phyloP scores from a whole-genome alignment of 2,888 invertebrate genomes.

The Tetheella fluctuosa region DNA sequence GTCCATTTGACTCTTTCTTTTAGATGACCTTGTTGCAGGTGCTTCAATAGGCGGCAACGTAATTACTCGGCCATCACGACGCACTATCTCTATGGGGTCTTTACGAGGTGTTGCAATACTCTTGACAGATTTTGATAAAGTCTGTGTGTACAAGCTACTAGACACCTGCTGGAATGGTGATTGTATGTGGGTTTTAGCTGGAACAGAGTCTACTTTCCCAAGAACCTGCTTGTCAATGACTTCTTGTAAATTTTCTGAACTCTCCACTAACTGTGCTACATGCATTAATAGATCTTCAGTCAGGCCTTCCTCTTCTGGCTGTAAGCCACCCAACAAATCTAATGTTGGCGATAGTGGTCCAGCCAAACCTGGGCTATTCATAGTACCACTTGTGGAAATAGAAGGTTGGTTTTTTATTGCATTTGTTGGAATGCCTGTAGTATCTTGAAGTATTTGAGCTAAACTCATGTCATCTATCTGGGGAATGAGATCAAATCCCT shows the following conservation, averaged over 20 bases:
- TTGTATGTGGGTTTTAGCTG: slow-evolving; percentile 45
- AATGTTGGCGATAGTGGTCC: slow-evolving; percentile 85
- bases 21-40: slow-evolving; percentile 91
- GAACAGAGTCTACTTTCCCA: slow-evolving; percentile 71
- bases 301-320: slow-evolving; percentile 86
- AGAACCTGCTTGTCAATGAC: slow-evolving; percentile 88
- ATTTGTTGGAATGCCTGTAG: slow-evolving; percentile 53
- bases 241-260: slow-evolving; percentile 87
- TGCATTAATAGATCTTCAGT: slow-evolving; percentile 89
- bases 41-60: slow-evolving; percentile 93
- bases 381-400: slow-evolving; percentile 58
- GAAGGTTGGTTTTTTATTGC: slow-evolving; percentile 57
- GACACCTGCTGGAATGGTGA: slow-evolving; percentile 48
- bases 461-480: slow-evolving; percentile 79
- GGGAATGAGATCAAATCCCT: slow-evolving; percentile 72
- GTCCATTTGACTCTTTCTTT: slow-evolving; percentile 83
- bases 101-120: slow-evolving; percentile 61
- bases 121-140: slow-evolving; percentile 58
- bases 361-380: slow-evolving; percentile 79
- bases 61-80: slow-evolving; percentile 90
- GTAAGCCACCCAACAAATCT: slow-evolving; percentile 83
- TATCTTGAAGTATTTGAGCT: slow-evolving; percentile 79
- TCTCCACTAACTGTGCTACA: slow-evolving; percentile 89
- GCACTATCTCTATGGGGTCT: slow-evolving; percentile 88
- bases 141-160: slow-evolving; percentile 54